Evolutionary conservation across 2,888 invertebrate species (phyloP).

Genomic region (Empis stercorea): DNA sequence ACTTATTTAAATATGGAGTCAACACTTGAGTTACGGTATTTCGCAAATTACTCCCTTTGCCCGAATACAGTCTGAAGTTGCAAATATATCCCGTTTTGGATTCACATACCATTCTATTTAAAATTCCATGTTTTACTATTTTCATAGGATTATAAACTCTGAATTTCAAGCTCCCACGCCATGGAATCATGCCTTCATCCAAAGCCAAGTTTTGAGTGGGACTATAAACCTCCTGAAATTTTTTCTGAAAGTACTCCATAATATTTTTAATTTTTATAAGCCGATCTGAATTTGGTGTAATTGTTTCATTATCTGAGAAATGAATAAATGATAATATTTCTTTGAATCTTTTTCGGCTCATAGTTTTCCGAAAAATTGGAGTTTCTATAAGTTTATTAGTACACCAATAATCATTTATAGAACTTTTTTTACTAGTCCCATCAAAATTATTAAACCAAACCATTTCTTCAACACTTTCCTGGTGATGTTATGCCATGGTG

Average conservation of each 20-base stretch:
- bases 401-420: background rate
- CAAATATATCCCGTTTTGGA: slow-evolving; percentile 1
- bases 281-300: background rate
- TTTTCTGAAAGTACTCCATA: background rate
- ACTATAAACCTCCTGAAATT: background rate
- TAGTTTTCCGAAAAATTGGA: background rate
- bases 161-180: slow-evolving; percentile 1
- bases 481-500: background rate
- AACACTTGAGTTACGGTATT: background rate
- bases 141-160: slow-evolving; percentile 4
- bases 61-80: slow-evolving; percentile 1
- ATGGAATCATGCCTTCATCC: background rate
- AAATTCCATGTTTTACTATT: slow-evolving; percentile 5
- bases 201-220: background rate
- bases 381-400: background rate
- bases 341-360: background rate
- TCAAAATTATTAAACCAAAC: background rate
- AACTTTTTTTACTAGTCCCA: background rate
- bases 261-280: background rate
- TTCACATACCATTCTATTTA: slow-evolving; percentile 5
- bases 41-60: slow-evolving; percentile 1
- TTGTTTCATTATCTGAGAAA: background rate
- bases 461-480: background rate
- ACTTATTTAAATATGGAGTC: slow-evolving; percentile 2
- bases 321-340: background rate